Base-by-base conservation (phyloP, 2,113 vertebrate genomes). In the Scolopax mira region DNA sequence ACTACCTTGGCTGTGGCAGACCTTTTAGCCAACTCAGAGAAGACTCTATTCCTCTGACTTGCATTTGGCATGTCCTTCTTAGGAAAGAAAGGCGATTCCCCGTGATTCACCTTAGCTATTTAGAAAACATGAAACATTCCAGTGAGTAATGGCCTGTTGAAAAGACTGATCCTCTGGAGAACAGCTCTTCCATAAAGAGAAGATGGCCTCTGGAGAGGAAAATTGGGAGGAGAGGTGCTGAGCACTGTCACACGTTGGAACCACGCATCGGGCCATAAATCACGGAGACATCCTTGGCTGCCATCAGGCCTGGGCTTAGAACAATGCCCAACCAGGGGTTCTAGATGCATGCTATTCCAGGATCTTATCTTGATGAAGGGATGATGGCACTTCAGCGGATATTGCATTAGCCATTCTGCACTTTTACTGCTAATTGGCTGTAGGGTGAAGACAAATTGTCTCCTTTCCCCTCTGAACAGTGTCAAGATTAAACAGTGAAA, bases 391-490 rank as follows among this genome's bases (percentile, higher is more conserved):
- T 93, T 65, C 41, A 94, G 73, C 75, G 79, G 80, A 87, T 88
- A 74, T 65, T 93, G 72, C 69, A n/a, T 93, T 94, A 91, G 73
- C 83, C 62, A 85, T 92, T 95, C 89, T 69, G 65, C 69, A 89
- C 93, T 95, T 92, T 85, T 77, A 90, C 16, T 96, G 80, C 90
- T 96, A 97, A 97, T 97, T 97, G 77, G 89, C 81, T 95, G 74
- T 88, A 91, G 89, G 92, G 97, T 97, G 97, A 98, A 97, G 97
- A 98, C 96, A 98, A 96, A 95, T 96, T 93, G 95, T 97, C 97
- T 97, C 96, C 96, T 98, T 97, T 84, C 96, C 96, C 91, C 95
- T 97, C 95, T 97, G 94, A 96, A 94, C 90, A 93, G 65, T 88
- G 94, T 95, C 92, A 96, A 95, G 97, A 97, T 96, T 97, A 96